Percentiles rank a stretch among this genome's conserved stretches.
Conservation (phyloP, 1,140 invertebrate genomes). For the Ceratina japonica region DNA sequence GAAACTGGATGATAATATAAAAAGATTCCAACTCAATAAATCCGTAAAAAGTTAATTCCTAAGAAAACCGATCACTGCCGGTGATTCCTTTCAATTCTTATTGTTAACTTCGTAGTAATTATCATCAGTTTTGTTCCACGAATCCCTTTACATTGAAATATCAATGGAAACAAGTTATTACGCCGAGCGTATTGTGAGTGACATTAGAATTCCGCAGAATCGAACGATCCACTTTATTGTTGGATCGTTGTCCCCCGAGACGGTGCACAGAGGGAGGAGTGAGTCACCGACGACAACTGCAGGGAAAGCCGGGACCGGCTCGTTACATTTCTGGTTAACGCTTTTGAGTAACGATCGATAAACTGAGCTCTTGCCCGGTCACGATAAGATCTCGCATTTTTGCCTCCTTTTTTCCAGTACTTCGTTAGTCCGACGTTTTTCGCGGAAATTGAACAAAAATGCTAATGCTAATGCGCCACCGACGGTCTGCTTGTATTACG, state of each 20-base stretch:
- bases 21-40: no score
- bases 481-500: background rate
- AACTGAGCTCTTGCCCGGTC: background rate
- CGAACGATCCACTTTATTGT: conserved; percentile 31
- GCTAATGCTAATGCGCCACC: background rate
- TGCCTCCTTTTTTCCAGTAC: background rate
- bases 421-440: background rate
- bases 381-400: conserved; percentile 44
- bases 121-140: background rate
- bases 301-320: conserved; percentile 42
- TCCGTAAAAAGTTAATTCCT: no score
- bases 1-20: no score
- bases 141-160: background rate
- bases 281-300: conserved; percentile 49
- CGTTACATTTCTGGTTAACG: conserved; percentile 50
- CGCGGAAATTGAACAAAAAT: conserved; percentile 12
- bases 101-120: no score
- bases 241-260: conserved; percentile 48
- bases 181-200: no score
- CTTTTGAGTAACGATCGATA: conserved; percentile 54
- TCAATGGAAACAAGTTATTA: background rate
- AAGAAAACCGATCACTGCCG: no score
- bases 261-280: conserved; percentile 27
- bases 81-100: no score
- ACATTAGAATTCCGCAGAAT: background rate